Conservation (phyloP, 1,140 invertebrate species). For the Caerostris darwini region DNA sequence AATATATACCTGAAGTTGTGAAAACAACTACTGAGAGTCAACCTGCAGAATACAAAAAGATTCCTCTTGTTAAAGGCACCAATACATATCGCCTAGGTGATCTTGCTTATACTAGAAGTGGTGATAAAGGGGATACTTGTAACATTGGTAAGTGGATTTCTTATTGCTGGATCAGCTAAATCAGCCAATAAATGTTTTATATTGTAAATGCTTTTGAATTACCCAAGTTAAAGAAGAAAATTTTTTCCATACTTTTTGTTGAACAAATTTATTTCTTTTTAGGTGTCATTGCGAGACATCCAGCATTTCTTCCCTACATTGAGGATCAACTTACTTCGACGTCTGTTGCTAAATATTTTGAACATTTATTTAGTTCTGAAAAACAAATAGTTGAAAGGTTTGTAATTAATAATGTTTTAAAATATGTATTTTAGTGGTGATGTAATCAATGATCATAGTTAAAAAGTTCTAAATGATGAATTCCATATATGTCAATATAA, state of each 20-base stretch:
- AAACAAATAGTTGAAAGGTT: slow-evolving; percentile 67
- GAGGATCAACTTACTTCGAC: slow-evolving; percentile 81
- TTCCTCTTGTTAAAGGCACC: slow-evolving; percentile 78
- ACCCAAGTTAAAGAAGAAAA: neutral
- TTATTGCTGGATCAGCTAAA: neutral
- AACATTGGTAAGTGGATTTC: slow-evolving; percentile 82
- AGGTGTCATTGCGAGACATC: slow-evolving; percentile 83
- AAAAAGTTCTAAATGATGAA: too few relatives aligned
- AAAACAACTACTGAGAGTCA: neutral
- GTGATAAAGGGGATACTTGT: slow-evolving; percentile 84
- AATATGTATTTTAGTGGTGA: too few relatives aligned
- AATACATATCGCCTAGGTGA: slow-evolving; percentile 82
- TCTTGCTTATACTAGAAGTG: slow-evolving; percentile 83
- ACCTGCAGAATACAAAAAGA: neutral
- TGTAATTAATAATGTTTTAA: neutral
- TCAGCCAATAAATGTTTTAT: neutral
- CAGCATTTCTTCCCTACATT: slow-evolving; percentile 82
- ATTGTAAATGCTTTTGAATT: neutral
- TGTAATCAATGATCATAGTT: too few relatives aligned
- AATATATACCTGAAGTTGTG: slow-evolving; percentile 48
- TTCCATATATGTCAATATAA: too few relatives aligned
- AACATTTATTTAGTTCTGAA: slow-evolving; percentile 81
- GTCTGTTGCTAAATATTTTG: slow-evolving; percentile 82
- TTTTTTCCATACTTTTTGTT: too few relatives aligned
- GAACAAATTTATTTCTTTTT: slow-evolving; percentile 17